Conservation (phyloP, 2,113 vertebrate species). For the Perca fluviatilis region DNA sequence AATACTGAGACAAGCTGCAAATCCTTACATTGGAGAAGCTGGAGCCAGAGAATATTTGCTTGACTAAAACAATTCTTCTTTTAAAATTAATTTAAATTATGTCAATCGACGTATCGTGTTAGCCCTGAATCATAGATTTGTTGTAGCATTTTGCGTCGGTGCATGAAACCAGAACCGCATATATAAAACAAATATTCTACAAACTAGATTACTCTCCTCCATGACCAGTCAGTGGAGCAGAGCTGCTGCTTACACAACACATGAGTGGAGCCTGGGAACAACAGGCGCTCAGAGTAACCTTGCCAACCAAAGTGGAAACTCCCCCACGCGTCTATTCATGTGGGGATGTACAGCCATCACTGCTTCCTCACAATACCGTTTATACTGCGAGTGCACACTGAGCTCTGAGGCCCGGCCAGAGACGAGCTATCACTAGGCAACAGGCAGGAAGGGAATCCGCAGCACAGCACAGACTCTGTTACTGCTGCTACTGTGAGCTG, state of each 20-base stretch:
- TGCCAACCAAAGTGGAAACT: slow-evolving; percentile 70
- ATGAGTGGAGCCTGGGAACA: slow-evolving; percentile 56
- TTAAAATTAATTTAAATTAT: neutral
- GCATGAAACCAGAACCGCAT: neutral
- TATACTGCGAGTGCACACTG: slow-evolving; percentile 49
- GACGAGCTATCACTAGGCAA: slow-evolving; percentile 79
- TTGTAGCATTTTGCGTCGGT: neutral
- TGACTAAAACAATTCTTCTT: neutral
- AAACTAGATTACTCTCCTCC: slow-evolving; percentile 5
- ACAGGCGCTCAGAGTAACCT: slow-evolving; percentile 52
- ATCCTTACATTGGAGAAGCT: neutral
- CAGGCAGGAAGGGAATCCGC: slow-evolving; percentile 67
- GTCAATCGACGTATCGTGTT: neutral
- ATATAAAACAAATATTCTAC: neutral
- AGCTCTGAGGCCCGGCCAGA: slow-evolving; percentile 48
- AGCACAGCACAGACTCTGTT: slow-evolving; percentile 38
- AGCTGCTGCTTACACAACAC: slow-evolving; percentile 49
- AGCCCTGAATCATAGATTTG: neutral
- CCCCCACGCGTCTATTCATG: slow-evolving; percentile 72
- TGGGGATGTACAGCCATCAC: slow-evolving; percentile 57
- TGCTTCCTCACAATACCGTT: slow-evolving; percentile 62
- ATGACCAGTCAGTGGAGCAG: slow-evolving; percentile 30
- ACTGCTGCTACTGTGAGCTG: slow-evolving; percentile 45
- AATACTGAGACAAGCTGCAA: neutral
- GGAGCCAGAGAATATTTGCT: neutral